A percentile compares a stretch with the other conserved stretches of the same genome.
Conservation (phyloP, 2,888 invertebrate genomes). For the Zygogramma bicolorata region DNA sequence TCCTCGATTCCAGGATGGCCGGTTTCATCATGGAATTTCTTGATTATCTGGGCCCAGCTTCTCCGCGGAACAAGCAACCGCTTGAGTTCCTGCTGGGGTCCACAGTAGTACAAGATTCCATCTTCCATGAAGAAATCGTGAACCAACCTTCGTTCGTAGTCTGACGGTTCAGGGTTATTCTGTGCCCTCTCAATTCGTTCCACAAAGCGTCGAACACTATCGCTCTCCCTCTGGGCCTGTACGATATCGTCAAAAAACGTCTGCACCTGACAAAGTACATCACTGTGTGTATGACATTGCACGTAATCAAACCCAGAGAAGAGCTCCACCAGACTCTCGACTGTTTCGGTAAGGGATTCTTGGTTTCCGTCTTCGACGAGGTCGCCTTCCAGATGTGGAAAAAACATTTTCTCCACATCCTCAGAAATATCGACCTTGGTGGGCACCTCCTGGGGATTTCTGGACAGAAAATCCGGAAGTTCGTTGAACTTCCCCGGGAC, state of each 20-base stretch:
- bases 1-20: slow-evolving; percentile 49
- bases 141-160: not conserved
- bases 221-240: not conserved
- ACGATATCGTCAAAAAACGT: not conserved
- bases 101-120: not conserved
- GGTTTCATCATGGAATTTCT: slow-evolving; percentile 27
- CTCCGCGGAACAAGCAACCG: not conserved
- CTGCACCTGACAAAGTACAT: not conserved
- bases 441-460: not conserved
- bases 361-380: not conserved
- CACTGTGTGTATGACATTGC: too few relatives aligned
- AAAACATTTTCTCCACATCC: not conserved
- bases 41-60: not conserved
- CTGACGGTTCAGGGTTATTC: not conserved
- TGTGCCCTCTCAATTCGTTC: not conserved
- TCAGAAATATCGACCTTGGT: not conserved
- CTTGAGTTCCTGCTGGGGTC: not conserved
- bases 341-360: not conserved
- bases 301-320: not conserved
- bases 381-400: too few relatives aligned
- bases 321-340: not conserved
- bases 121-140: not conserved
- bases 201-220: not conserved
- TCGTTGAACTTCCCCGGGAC: not conserved
- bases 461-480: not conserved